Percentiles rank a stretch among this genome's conserved stretches.
phyloP scores from a whole-genome alignment of 2,888 invertebrate genomes.

The Anticlea derivata region DNA sequence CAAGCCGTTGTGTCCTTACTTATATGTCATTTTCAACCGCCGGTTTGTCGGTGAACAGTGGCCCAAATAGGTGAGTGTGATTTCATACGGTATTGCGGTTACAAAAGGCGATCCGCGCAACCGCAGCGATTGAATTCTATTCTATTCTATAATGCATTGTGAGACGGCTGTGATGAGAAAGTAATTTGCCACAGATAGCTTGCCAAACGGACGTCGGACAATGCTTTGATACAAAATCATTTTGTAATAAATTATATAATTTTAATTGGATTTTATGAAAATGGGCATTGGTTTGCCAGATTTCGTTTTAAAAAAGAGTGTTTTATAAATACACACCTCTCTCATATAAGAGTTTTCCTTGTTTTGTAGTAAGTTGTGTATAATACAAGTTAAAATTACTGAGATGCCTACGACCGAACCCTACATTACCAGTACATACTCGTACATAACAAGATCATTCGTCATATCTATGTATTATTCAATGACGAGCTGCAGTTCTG shows the following conservation, averaged over 20 bases:
- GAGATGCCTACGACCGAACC: conserved; percentile 36
- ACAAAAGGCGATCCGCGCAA: conserved; percentile 63
- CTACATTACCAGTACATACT: conserved; percentile 46
- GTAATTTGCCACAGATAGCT: conserved; percentile 55
- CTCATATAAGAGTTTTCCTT: too few species aligned
- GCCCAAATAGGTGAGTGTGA: conserved; percentile 42
- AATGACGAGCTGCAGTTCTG: conserved; percentile 67
- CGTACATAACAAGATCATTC: conserved; percentile 60
- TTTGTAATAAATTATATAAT: conserved; percentile 41
- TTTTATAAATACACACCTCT: too few species aligned
- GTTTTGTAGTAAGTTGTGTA: too few species aligned
- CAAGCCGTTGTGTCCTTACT: too few species aligned
- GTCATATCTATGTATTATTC: conserved; percentile 74
- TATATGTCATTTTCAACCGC: background rate
- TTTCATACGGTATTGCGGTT: conserved; percentile 63
- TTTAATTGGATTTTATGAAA: conserved; percentile 32
- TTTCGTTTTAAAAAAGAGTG: too few species aligned
- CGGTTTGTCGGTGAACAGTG: background rate
- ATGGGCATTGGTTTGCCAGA: conserved; percentile 10
- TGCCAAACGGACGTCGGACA: conserved; percentile 47
- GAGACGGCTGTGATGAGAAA: conserved; percentile 50
- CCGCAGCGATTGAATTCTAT: conserved; percentile 60
- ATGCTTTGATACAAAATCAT: conserved; percentile 43
- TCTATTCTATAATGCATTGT: conserved; percentile 33
- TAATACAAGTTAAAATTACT: conserved; percentile 20